phyloP scores from a whole-genome alignment of 2,888 invertebrate genomes.

The Microchrysa polita region DNA sequence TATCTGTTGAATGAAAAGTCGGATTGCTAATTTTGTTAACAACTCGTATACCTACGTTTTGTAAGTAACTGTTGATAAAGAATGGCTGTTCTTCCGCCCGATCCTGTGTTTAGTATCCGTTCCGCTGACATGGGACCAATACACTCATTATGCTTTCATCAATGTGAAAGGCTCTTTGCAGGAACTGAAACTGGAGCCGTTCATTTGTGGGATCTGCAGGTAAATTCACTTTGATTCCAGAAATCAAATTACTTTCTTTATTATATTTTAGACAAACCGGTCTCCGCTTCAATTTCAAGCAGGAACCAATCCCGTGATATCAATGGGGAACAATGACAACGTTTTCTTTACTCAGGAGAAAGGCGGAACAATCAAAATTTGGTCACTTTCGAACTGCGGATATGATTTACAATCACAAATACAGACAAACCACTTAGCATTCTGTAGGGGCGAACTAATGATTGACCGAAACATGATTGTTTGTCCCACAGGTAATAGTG shows the following conservation, averaged over 20 bases:
- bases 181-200: constrained; percentile 79
- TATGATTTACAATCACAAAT: constrained; percentile 70
- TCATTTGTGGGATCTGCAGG: constrained; percentile 83
- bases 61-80: not conserved
- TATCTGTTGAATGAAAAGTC: too few species aligned
- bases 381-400: constrained; percentile 70
- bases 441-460: constrained; percentile 72
- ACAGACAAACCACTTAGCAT: constrained; percentile 73
- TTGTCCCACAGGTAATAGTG: constrained; percentile 72
- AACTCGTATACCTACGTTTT: too few species aligned
- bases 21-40: too few species aligned
- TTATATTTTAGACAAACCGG: constrained; percentile 76
- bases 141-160: constrained; percentile 77
- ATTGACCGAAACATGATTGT: constrained; percentile 71
- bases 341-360: constrained; percentile 80
- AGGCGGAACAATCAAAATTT: constrained; percentile 74
- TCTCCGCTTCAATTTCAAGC: constrained; percentile 73
- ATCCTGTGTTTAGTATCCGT: constrained; percentile 78
- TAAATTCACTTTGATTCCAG: constrained; percentile 60
- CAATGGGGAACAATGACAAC: constrained; percentile 67
- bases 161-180: constrained; percentile 74
- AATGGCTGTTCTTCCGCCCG: constrained; percentile 80
- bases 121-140: constrained; percentile 76
- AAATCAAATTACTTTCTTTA: too few species aligned
- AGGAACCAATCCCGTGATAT: constrained; percentile 68